A percentile compares a stretch with the other conserved stretches of the same genome.
Evolutionary conservation across 2,888 invertebrate species (phyloP).

Genomic region (Tetragonula carbonaria): DNA sequence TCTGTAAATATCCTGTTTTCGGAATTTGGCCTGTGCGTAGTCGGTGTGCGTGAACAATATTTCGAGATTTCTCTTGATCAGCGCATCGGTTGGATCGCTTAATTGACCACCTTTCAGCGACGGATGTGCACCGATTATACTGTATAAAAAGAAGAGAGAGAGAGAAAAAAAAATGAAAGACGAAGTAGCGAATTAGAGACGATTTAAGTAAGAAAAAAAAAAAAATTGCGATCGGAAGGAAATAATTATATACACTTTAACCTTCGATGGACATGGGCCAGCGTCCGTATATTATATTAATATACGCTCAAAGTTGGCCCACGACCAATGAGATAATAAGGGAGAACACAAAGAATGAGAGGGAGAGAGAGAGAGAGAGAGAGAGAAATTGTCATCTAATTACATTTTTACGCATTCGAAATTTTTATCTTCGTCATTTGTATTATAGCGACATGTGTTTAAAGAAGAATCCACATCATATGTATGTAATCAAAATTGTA

Average conservation of each 20-base stretch:
- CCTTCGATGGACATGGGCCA: constrained; percentile 79
- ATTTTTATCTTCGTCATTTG: constrained; percentile 84
- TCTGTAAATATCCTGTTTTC: constrained; percentile 71
- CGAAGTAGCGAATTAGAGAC: constrained; percentile 80
- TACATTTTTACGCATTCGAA: constrained; percentile 83
- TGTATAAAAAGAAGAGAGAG: constrained; percentile 74
- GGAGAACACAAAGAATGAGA: constrained; percentile 37
- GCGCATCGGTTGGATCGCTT: constrained; percentile 63
- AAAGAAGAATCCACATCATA: constrained; percentile 82
- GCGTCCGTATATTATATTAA: constrained; percentile 83
- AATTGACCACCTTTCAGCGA: constrained; percentile 73
- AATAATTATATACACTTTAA: constrained; percentile 73
- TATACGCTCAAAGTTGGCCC: constrained; percentile 82
- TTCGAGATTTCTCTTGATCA: constrained; percentile 66
- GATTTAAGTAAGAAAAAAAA: constrained; percentile 65
- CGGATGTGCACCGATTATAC: constrained; percentile 78
- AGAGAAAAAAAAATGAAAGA: constrained; percentile 43
- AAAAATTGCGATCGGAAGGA: constrained; percentile 73
- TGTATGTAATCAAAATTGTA: constrained; percentile 84
- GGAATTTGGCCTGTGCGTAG: constrained; percentile 75
- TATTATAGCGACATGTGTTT: constrained; percentile 83
- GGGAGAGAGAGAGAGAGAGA: constrained; percentile 20
- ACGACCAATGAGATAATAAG: constrained; percentile 81
- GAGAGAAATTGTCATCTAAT: constrained; percentile 81
- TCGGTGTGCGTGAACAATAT: constrained; percentile 67